Conservation (phyloP, 1,140 invertebrate genomes). For the Drosophila nebulosa region DNA sequence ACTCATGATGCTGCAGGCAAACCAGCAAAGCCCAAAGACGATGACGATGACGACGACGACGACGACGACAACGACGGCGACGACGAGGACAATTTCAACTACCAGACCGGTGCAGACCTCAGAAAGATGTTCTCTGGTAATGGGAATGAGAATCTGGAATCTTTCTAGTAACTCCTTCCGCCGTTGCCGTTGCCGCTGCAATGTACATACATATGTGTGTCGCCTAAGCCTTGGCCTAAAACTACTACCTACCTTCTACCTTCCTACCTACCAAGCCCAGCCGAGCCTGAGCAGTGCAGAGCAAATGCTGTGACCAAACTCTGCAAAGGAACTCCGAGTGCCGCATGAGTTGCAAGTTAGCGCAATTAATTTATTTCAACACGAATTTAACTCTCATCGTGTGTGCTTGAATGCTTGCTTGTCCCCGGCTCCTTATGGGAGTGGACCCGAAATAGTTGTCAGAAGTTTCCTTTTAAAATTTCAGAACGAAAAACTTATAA, state of each 20-base stretch:
- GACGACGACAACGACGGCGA: slow-evolving; percentile 72
- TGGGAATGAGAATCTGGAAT: not conserved
- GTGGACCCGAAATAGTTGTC: not conserved
- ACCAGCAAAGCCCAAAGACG: slow-evolving; percentile 36
- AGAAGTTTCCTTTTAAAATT: not conserved
- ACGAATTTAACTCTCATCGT: slow-evolving; percentile 78
- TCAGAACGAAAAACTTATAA: no score
- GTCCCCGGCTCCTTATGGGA: not conserved
- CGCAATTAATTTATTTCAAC: slow-evolving; percentile 80
- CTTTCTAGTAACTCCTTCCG: not conserved
- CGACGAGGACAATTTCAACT: slow-evolving; percentile 69
- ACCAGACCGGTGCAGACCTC: not conserved
- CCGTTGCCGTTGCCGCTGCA: not conserved
- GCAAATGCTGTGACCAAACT: not conserved
- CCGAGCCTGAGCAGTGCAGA: not conserved
- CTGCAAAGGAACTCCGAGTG: slow-evolving; percentile 33
- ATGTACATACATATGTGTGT: slow-evolving; percentile 18
- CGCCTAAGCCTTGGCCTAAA: slow-evolving; percentile 60
- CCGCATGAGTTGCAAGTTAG: slow-evolving; percentile 79
- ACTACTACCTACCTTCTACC: not conserved
- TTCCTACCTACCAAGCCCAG: no score
- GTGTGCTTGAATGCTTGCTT: slow-evolving; percentile 41
- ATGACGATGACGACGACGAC: slow-evolving; percentile 70
- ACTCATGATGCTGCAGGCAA: slow-evolving; percentile 72
- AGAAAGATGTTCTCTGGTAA: slow-evolving; percentile 9